These are phyloP conservation scores for Patella vulgata DNA, from an alignment of 1,140 invertebrate genomes.

Conservation along the genomic window DNA sequence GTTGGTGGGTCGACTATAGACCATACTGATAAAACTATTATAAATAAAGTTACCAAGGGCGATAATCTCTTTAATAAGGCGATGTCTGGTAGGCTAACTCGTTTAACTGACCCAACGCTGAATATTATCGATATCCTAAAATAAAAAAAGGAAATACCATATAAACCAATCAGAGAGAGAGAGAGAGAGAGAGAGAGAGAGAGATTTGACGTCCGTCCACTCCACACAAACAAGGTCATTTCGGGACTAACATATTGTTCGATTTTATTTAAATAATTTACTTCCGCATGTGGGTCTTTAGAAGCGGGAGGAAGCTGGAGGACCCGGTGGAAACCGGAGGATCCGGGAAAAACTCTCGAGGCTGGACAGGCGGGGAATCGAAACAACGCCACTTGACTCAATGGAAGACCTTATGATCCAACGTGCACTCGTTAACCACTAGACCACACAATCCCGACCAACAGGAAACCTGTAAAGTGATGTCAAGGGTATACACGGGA, in stretches of 20 bases:
- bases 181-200: too few species aligned
- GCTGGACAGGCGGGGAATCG: neutral
- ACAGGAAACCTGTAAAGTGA: neutral
- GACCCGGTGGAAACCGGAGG: too few species aligned
- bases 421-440: too few species aligned
- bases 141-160: constrained; percentile 30
- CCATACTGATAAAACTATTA: constrained; percentile 90
- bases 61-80: constrained; percentile 91
- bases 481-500: too few species aligned
- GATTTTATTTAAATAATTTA: too few species aligned
- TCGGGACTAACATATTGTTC: too few species aligned
- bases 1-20: constrained; percentile 78
- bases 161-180: too few species aligned
- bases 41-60: constrained; percentile 86
- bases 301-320: too few species aligned
- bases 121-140: constrained; percentile 90
- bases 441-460: constrained; percentile 1
- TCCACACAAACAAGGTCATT: neutral
- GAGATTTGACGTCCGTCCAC: too few species aligned
- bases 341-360: too few species aligned
- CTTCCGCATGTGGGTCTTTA: neutral
- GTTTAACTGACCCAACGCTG: constrained; percentile 91
- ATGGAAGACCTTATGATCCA: neutral
- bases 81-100: constrained; percentile 91
- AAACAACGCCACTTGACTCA: neutral